Evolutionary conservation across 1,140 invertebrate species (phyloP), one percentile per base, ranked within the genome.

Genomic region (Homarus americanus): DNA sequence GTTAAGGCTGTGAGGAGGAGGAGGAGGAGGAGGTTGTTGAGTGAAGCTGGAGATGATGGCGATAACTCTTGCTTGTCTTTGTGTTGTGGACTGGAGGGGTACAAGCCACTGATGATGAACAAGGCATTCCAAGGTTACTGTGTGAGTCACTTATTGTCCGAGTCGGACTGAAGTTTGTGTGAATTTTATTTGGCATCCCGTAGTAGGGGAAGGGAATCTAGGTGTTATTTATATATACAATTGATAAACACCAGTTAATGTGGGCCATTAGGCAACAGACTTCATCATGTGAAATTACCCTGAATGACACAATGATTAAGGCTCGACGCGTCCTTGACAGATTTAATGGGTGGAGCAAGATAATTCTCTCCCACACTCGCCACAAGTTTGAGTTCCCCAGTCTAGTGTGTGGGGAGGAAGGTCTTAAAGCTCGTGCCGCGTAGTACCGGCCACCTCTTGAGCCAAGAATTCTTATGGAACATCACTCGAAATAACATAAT

Each of bases 241-340:
- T 32, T 32, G 3, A 69, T 69, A 32, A 69, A 69, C 63, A 69
- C n/a, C 63, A 69, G n/a, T 32, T 69, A 69, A 69, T 32, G 63
- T 69, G 63, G n/a, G 63, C 28, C 63, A 69, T 69, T 69, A 69
- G 63, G 63, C n/a, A 69, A 32, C 63, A 87, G 34, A 40, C 49
- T 58, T 63, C 49, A 58, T 79, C 85, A 78, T 40, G 73, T 87
- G 85, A 73, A 86, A 87, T 87, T 63, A 87, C 63, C 85, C 69
- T 38, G 44, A 87, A 58, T 79, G 85, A 87, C 85, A 79, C 38
- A 78, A 76, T 78, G 73, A 87, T 87, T 66, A 79, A 58, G 49
- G 24, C 85, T 20, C 49, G 75, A 79, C 53, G 85, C 73, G 85
- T 40, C 49, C 53, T 63, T 66, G 80, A 82, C 80, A 82, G 80